Percentiles rank a stretch among this genome's conserved stretches.
phyloP scores from a whole-genome alignment of 2,113 vertebrate species.

The Pungitius pungitius region DNA sequence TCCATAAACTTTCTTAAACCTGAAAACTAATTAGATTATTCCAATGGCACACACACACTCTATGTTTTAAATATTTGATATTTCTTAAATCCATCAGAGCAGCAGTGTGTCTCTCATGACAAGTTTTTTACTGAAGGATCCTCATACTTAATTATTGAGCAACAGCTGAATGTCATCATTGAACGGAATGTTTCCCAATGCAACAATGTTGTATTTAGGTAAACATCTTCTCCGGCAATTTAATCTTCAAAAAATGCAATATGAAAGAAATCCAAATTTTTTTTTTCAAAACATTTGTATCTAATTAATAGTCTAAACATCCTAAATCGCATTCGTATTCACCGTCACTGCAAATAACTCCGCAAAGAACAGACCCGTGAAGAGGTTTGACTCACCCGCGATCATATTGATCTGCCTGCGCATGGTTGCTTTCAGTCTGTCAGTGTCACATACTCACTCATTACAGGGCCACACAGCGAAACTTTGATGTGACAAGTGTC shows the following conservation, averaged over 20 bases:
- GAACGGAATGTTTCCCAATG: neutral
- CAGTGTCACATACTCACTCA: slow-evolving; percentile 35
- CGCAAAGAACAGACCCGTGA: neutral
- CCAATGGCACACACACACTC: neutral
- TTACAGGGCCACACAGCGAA: neutral
- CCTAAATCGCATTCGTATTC: neutral
- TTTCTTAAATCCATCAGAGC: neutral
- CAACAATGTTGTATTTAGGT: neutral
- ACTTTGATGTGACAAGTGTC: neutral
- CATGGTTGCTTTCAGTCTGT: slow-evolving; percentile 8
- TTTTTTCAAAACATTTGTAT: neutral
- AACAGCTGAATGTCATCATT: neutral
- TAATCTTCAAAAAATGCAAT: neutral
- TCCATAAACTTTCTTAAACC: neutral
- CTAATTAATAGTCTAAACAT: neutral
- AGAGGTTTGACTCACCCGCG: slow-evolving; percentile 57
- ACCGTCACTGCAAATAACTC: neutral
- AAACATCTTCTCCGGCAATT: neutral
- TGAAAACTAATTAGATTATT: neutral
- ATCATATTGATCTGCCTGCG: slow-evolving; percentile 29
- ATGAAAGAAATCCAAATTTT: neutral
- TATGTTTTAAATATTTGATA: neutral
- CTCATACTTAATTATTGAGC: neutral
- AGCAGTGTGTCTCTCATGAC: neutral
- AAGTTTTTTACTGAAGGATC: neutral